Evolutionary conservation across 2,113 vertebrate genomes (phyloP), one percentile per base, ranked within the genome.

Genomic region (Romanogobio albipinnatus): DNA sequence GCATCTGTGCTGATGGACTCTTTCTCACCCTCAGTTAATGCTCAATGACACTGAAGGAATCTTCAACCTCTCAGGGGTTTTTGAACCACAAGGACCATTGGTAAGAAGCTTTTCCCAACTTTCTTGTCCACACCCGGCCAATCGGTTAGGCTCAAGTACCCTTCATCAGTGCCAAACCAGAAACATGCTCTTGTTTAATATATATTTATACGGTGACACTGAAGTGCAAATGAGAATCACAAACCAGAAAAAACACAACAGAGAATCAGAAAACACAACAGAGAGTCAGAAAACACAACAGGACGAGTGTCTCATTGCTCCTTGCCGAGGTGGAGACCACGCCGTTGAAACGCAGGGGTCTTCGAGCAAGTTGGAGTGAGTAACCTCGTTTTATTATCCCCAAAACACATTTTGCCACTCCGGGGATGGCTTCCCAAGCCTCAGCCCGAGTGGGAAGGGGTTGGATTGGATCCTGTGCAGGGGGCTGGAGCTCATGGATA

Each of bases 11-110:
- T 61, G 39, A 66, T 61, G 43, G 59, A 77, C 10, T 61, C 36
- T 70, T 76, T 77, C 13, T 88, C 62, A 5, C 62, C 51, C 66
- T 13, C 43, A 99, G 97, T 90, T 96, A 33, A 90, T 97, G 33
- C 89, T 96, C 13, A 98, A 99, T 68, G 88, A 93, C 77, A 98
- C 97, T 13, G 91, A 94, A 0, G 95, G 94, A 82, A 84, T 91
- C 88, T 92, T 95, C 89, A 98, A 97, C 89, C 87, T 96, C 86
- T 95, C 96, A 29, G 93, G 90, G 90, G 91, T 95, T 76, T 93
- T 95, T 84, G 94, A 96, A 85, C 90, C 94, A 71, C 62, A 90
- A 58, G 95, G 94, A 8, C 90, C 91, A 84, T 88, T 90, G 85
- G 96, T 97, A 86, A 93, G 95, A 75, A 47, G 45, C 39, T 24